Evolutionary conservation across 2,797 vertebrate species (phyloP), one percentile per base, ranked within the genome.

Genomic region (Pipistrellus kuhlii): DNA sequence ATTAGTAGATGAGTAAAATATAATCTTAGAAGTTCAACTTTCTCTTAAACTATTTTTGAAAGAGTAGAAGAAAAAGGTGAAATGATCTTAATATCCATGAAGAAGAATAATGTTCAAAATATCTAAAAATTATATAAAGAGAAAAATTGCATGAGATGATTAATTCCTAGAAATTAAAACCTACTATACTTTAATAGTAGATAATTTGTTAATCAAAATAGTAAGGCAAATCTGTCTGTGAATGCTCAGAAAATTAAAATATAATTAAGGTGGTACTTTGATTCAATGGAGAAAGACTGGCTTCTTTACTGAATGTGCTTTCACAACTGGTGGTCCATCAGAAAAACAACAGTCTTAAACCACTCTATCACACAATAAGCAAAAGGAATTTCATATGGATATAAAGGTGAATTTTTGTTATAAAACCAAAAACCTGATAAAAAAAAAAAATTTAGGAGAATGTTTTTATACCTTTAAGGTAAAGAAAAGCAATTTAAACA

Each of bases 91-190:
- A 59, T 83, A 64, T 73, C 48, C 18, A 35, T 41, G n/a, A 55
- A 11, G 76, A 83, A 76, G 23, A 85, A 66, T n/a, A 87, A 44
- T 64, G 14, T 57, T 94, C 27, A 91, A 80, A 91, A 85, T 73
- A 85, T 25, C 3, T 92, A 82, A 92, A 94, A 84, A 27, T 53
- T 73, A 41, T 6, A 69, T 85, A 20, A 85, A 48, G 90, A 69
- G 15, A 38, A 82, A 85, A 82, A 82, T 85, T 35, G 1, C 5
- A 14, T 17, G 5, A 53, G 4, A 11, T 55, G 4, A 88, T 76
- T 89, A 73, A 66, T 55, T 84, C 92, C 30, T 80, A 93, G 20
- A 94, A 82, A 41, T 87, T 80, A 71, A 93, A 85, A 80, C 68
- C 20, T 88, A 20, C 18, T n/a, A 4, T 44, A 73, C 25, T 69